Base-by-base conservation (phyloP, 2,888 invertebrate genomes). In the Pterostichus madidus region DNA sequence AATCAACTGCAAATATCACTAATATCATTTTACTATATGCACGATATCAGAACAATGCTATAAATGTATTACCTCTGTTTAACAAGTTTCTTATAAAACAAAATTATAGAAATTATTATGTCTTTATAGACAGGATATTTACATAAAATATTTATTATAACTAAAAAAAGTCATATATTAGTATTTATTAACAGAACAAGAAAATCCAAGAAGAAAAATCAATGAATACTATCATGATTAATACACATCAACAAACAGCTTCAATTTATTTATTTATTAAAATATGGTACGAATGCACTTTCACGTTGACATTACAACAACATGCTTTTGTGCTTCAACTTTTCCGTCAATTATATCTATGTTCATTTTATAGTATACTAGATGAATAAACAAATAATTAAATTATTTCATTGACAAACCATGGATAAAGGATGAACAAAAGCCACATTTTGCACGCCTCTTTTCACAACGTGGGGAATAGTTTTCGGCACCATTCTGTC, bases 331-430 rank as follows among this genome's bases (percentile, higher is more conserved):
- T 64, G 31, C 86, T 89, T 89, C 90, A 80, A 89, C 86, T 86
- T 93, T 92, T 86, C 91, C 91, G 86, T 97, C 96, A 85, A 97
- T 93, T 97, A 98, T 97, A 90, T 98, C 98, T 87, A 98, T 94
- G 91, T 97, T 97, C 87, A 99, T 94, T 92, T 98, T 99, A 93
- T 99, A 99, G 92, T 96, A 99, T 86, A 99, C 99, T n/a, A n/a
- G n/a, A 4, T 44, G 4, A 2, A 10, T 10, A 44, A 24, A 24
- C 24, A 24, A 3, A 3, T 24, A 24, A 3, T 24, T 24, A 24
- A 24, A 1, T 3, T 0, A 49, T 49, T 56, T 75, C 61, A 82
- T 64, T 82, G 82, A 31, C 82, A 82, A 31, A 82, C 76, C 82
- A 82, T 82, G n/a, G 49, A 32, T 64, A 77, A 44, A 4, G 82